Evolutionary conservation across 1,140 invertebrate species (phyloP).

Genomic region (Scaptodrosophila lebanonensis): DNA sequence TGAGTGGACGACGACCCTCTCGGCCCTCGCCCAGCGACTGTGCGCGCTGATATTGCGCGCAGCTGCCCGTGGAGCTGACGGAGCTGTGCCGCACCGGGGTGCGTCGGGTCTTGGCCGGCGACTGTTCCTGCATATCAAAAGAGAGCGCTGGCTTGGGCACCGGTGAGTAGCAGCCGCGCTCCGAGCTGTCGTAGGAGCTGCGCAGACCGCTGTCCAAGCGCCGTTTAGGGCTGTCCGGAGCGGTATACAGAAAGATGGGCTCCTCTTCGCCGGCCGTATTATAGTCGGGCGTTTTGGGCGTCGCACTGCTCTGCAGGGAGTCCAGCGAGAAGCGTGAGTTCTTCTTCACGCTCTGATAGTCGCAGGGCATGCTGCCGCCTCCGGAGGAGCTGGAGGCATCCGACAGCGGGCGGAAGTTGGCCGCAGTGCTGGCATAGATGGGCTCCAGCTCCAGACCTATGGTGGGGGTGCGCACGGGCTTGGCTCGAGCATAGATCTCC

Average conservation of each 20-base stretch:
- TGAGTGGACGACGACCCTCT: conserved; percentile 17
- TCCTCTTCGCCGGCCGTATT: conserved; percentile 70
- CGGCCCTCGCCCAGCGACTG: conserved; percentile 54
- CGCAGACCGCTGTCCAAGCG: conserved; percentile 61
- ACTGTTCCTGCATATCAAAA: conserved; percentile 66
- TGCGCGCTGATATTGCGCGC: conserved; percentile 43
- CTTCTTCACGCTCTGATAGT: conserved; percentile 70
- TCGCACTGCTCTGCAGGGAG: conserved; percentile 69
- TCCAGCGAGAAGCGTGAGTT: conserved; percentile 72
- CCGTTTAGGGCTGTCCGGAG: conserved; percentile 64
- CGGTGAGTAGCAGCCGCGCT: conserved; percentile 63
- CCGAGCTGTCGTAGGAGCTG: conserved; percentile 61
- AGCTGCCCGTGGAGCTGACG: conserved; percentile 38
- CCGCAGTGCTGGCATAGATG: conserved; percentile 52
- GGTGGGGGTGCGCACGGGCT: conserved; percentile 65
- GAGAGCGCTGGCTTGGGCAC: conserved; percentile 30
- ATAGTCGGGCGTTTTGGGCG: conserved; percentile 71
- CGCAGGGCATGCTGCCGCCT: conserved; percentile 64
- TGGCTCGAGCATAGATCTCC: conserved; percentile 63
- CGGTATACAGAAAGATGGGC: conserved; percentile 72
- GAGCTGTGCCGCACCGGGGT: conserved; percentile 55
- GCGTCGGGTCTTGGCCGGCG: conserved; percentile 21
- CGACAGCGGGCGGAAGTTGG: conserved; percentile 60
- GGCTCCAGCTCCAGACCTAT: conserved; percentile 60
- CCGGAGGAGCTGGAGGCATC: conserved; percentile 67